These are phyloP conservation scores for Thymelicus acteon DNA, from an alignment of 2,888 invertebrate genomes.

Conservation along the genomic window DNA sequence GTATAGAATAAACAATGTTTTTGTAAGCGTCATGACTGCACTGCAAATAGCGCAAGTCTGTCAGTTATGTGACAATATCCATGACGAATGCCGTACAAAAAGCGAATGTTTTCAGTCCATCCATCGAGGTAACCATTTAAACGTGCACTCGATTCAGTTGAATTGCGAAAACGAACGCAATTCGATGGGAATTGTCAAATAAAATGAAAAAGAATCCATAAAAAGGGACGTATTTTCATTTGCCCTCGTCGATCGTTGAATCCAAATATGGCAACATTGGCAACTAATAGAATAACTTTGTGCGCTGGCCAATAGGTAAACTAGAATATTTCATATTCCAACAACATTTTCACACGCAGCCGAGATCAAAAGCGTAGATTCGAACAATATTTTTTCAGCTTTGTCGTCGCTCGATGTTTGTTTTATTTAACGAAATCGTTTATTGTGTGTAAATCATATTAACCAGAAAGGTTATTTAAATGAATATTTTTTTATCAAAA, in stretches of 20 bases:
- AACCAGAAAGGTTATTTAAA: too few species aligned
- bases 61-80: constrained; percentile 36
- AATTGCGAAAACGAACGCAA: constrained; percentile 34
- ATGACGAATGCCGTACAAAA: constrained; percentile 34
- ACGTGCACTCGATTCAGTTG: constrained; percentile 34
- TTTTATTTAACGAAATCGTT: constrained; percentile 34
- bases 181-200: constrained; percentile 23
- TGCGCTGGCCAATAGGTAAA: constrained; percentile 37
- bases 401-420: constrained; percentile 38
- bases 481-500: too few species aligned
- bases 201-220: constrained; percentile 27
- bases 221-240: constrained; percentile 29
- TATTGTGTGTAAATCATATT: constrained; percentile 10
- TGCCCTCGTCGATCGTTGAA: constrained; percentile 36
- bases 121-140: constrained; percentile 36
- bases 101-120: constrained; percentile 34
- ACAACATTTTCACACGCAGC: constrained; percentile 40
- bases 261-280: constrained; percentile 39
- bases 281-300: constrained; percentile 42
- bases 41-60: constrained; percentile 24
- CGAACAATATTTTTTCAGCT: constrained; percentile 44
- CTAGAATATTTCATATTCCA: constrained; percentile 43
- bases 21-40: constrained; percentile 17
- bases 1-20: constrained; percentile 26
- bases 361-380: constrained; percentile 41